These are phyloP conservation scores for Paratilapia polleni DNA, from an alignment of 2,113 vertebrate genomes.

Conservation along the genomic window DNA sequence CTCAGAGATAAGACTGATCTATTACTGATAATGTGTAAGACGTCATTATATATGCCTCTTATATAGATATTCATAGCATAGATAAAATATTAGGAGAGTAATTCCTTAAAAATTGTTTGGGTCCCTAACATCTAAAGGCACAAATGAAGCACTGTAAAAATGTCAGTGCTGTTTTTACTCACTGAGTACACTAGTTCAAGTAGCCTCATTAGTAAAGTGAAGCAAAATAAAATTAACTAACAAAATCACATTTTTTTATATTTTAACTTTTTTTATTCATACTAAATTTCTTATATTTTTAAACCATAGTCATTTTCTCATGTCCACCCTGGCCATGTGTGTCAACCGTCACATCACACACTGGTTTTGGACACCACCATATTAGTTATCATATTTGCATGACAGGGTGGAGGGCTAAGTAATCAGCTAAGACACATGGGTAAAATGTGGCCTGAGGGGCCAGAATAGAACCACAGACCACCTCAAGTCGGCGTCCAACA, in stretches of 20 bases:
- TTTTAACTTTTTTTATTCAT: neutral
- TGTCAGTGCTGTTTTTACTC: neutral
- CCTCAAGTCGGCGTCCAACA: neutral
- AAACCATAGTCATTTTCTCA: neutral
- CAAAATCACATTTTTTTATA: neutral
- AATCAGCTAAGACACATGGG: neutral
- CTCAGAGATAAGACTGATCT: neutral
- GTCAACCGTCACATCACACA: neutral
- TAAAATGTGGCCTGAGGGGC: neutral
- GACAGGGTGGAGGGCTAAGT: neutral
- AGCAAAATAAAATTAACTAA: neutral
- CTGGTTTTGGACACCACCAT: neutral
- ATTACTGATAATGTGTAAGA: neutral
- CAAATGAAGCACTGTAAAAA: neutral
- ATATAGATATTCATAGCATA: neutral
- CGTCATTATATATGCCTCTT: no score
- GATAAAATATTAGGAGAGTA: no score
- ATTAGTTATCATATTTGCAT: neutral
- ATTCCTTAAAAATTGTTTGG: neutral
- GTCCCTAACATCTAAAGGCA: neutral
- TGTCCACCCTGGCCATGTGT: neutral
- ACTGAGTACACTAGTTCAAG: no score
- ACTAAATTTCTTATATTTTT: no score
- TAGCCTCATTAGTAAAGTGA: neutral
- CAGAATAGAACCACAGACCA: neutral